Base-by-base conservation (phyloP, 2,888 invertebrate genomes). In the Diadegma fenestrale region DNA sequence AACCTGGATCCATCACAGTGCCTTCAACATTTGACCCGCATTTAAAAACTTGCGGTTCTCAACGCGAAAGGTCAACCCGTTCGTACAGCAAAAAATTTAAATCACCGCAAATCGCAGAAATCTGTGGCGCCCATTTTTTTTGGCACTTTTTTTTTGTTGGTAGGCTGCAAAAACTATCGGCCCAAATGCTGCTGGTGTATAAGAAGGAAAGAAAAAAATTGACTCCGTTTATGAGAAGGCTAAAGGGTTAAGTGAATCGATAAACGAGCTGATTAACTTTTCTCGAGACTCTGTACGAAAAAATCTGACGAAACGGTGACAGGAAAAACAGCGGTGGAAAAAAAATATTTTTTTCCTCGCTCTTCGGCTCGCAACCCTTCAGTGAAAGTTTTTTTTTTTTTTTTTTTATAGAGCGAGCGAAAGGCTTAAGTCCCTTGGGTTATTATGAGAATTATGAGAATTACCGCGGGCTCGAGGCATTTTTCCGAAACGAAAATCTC, bases 151-250 rank as follows among this genome's bases (percentile, higher is more conserved):
- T 43, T 43, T 37, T 68, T 30, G 17, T 68, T 30, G 17, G n/a
- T 30, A 37, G 8, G n/a, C 43, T 63, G 4, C 33, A 43, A 22
- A 58, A 51, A 77, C 54, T 17, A 26, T 22, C 2, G 37, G 37
- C 30, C 43, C 41, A 68, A 54, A 45, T 73, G 68, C 51, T 77
- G 77, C 33, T 79, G 80, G 76, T 79, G 43, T 26, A 37, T 33
- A 19, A 61, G 86, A 87, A 86, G 88, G 86, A 26, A 33, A 58
- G 87, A 88, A 89, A 90, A 88, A 66, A 61, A 61, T 82, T 88
- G 88, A 90, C 88, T 90, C 54, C 86, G 76, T 78, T 90, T 80
- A 89, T 69, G 84, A 80, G 82, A 33, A 72, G 76, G 75, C 68
- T 37, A 86, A 84, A 84, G 86, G 84, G 84, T 87, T 86, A 63